phyloP scores from a whole-genome alignment of 2,888 invertebrate species.

The Drosophila leonis region DNA sequence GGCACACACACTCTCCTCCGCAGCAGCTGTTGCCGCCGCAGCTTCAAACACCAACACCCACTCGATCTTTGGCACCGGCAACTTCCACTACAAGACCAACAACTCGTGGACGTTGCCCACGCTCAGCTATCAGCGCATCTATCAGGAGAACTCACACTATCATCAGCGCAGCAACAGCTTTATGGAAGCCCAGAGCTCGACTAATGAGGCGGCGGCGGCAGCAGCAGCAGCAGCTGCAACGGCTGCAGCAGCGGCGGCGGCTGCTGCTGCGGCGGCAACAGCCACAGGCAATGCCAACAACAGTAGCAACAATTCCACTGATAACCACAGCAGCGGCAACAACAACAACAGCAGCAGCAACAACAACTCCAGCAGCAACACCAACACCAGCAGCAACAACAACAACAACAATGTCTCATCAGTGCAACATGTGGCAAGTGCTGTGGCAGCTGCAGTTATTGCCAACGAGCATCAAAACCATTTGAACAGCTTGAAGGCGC shows the following conservation, averaged over 20 bases:
- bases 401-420: slow-evolving; percentile 55
- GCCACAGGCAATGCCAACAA: slow-evolving; percentile 10
- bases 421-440: slow-evolving; percentile 82
- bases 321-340: slow-evolving; percentile 21
- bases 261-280: slow-evolving; percentile 35
- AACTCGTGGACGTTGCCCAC: slow-evolving; percentile 85
- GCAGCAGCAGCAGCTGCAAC: slow-evolving; percentile 47
- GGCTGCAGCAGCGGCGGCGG: slow-evolving; percentile 45
- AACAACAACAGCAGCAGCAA: slow-evolving; percentile 20
- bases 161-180: slow-evolving; percentile 82
- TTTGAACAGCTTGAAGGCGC: slow-evolving; percentile 76
- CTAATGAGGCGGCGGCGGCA: slow-evolving; percentile 46
- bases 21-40: slow-evolving; percentile 69
- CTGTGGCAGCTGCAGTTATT: slow-evolving; percentile 80
- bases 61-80: slow-evolving; percentile 84
- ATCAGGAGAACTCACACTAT: slow-evolving; percentile 82
- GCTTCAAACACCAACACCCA: slow-evolving; percentile 79
- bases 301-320: slow-evolving; percentile 38
- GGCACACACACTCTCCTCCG: slow-evolving; percentile 77
- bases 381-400: slow-evolving; percentile 20
- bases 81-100: slow-evolving; percentile 85
- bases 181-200: slow-evolving; percentile 59
- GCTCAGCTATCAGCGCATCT: slow-evolving; percentile 83
- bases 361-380: slow-evolving; percentile 18
- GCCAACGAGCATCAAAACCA: slow-evolving; percentile 81